phyloP scores from a whole-genome alignment of 1,140 invertebrate species.

The Nixonia krombeini region DNA sequence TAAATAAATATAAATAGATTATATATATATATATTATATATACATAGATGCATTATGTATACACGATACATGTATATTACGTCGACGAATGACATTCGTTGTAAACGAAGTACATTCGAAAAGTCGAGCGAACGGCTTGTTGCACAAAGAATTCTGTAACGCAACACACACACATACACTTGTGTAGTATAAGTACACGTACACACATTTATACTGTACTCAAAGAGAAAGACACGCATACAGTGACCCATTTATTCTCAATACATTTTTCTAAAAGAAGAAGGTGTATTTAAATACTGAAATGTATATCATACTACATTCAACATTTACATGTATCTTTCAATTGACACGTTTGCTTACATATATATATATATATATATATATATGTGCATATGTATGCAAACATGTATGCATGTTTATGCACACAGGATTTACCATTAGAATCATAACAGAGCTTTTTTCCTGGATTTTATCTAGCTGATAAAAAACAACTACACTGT shows the following conservation, averaged over 20 bases:
- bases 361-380: constrained; percentile 26
- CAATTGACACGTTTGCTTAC: constrained; percentile 19
- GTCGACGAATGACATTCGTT: constrained; percentile 3
- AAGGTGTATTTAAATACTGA: not conserved
- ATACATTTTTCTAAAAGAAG: constrained; percentile 1
- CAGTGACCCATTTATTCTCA: constrained; percentile 34
- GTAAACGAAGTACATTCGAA: constrained; percentile 23
- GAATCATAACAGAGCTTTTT: constrained; percentile 30
- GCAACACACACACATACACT: too few relatives aligned
- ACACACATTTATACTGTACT: constrained; percentile 11
- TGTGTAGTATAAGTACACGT: constrained; percentile 11
- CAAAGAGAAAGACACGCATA: constrained; percentile 28
- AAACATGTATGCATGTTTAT: not conserved
- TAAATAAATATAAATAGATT: constrained; percentile 40
- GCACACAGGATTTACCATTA: constrained; percentile 3
- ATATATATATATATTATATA: constrained; percentile 29
- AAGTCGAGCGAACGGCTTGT: constrained; percentile 40
- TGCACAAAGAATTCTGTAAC: constrained; percentile 43
- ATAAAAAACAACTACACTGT: constrained; percentile 45
- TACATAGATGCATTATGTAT: constrained; percentile 32
- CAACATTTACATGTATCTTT: not conserved
- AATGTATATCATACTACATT: not conserved
- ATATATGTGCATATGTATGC: not conserved
- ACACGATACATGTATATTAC: constrained; percentile 16
- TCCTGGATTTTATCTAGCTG: constrained; percentile 36